Percentiles rank a stretch among this genome's conserved stretches.
phyloP scores from a whole-genome alignment of 2,797 vertebrate genomes.

The Alca torda region DNA sequence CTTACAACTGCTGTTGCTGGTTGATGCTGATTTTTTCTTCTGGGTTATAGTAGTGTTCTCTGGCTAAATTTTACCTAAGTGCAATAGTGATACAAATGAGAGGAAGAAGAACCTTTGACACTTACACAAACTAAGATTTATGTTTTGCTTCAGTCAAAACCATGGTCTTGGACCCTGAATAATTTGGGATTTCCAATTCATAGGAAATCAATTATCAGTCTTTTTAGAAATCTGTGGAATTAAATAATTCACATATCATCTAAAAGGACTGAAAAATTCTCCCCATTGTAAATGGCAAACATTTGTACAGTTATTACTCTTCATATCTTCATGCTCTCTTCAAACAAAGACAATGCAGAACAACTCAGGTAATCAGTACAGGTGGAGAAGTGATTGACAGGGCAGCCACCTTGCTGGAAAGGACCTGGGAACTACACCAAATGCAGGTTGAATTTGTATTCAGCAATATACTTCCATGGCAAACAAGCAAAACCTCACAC shows the following conservation, averaged over 20 bases:
- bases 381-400: background rate
- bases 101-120: background rate
- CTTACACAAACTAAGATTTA: background rate
- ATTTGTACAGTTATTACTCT: background rate
- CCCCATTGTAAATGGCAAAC: background rate
- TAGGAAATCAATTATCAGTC: background rate
- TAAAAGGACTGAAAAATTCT: background rate
- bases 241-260: background rate
- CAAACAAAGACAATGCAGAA: background rate
- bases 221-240: background rate
- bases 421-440: background rate
- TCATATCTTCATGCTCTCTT: background rate
- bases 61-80: background rate
- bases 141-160: background rate
- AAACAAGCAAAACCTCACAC: background rate
- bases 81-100: background rate
- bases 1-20: background rate
- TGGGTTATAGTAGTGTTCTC: background rate
- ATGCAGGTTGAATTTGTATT: background rate
- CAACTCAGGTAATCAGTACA: background rate
- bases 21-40: background rate
- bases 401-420: background rate
- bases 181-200: background rate
- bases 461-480: background rate
- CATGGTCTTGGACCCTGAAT: background rate